Conservation (phyloP, 2,888 invertebrate species). For the Caenorhabditis japonica region DNA sequence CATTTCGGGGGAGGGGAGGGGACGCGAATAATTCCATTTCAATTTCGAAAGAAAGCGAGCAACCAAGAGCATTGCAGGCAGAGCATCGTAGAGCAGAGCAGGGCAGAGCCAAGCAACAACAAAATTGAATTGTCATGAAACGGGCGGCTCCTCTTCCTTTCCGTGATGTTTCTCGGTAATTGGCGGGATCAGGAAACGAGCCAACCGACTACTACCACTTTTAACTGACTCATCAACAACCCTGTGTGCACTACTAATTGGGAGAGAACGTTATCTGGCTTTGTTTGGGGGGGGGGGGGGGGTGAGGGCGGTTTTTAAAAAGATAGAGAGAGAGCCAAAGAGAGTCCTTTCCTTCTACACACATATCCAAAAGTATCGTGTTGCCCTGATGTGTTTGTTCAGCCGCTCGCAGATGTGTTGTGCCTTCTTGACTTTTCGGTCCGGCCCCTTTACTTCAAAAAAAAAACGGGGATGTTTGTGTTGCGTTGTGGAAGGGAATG, state of each 20-base stretch:
- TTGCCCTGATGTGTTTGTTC: conserved; percentile 52
- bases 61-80: no score
- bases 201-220: no score
- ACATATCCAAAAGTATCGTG: conserved; percentile 52
- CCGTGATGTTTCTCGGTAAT: conserved; percentile 16
- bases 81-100: no score
- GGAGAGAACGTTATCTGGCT: conserved; percentile 44
- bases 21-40: conserved; percentile 10
- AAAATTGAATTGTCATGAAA: conserved; percentile 27
- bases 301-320: conserved; percentile 14
- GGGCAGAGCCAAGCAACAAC: neutral
- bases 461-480: neutral
- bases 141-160: conserved; percentile 4
- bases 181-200: conserved; percentile 39
- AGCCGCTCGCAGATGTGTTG: conserved; percentile 45
- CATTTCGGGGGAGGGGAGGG: no score
- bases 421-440: conserved; percentile 41
- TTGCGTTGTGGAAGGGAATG: neutral
- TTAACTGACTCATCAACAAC: conserved; percentile 30
- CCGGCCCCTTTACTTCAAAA: conserved; percentile 12
- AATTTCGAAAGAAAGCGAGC: no score
- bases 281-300: no score
- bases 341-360: neutral
- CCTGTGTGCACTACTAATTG: conserved; percentile 30
- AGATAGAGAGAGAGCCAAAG: conserved; percentile 19